Base-by-base conservation (phyloP, 2,113 vertebrate species). In the Meleagris gallopavo region DNA sequence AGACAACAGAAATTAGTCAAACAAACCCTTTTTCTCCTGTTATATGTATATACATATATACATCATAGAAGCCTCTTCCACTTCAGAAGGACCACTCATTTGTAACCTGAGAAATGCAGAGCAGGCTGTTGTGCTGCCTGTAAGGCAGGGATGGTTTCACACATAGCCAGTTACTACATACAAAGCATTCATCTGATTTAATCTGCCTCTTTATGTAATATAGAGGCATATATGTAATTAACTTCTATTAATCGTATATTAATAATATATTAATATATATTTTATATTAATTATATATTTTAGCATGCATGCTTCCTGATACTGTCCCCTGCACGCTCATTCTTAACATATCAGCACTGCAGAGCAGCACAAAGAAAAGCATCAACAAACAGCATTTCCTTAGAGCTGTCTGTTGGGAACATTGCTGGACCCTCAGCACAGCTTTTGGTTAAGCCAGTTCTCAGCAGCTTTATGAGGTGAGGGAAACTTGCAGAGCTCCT, bases 41-140 rank as follows among this genome's bases (percentile, higher is more conserved):
- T 67, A 0, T 8, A 17, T 4, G 22, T 50, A 15, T 27, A 41
- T 8, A 72, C 5, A 20, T 5, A 30, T 25, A 10, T 0, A 2
- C 20, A 4, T 21, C 76, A 50, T 45, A 80, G 34, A 66, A 40
- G 1, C 6, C 14, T 72, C 20, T 72, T 75, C 13, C 18, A 65
- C 54, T n/a, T 65, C 43, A 0, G 2, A 88, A 88, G 40, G 1
- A 2, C 15, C 43, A 65, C 11, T 20, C 9, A 19, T 13, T 48
- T 41, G 19, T 70, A 79, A 88, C 9, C 76, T 1, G 0, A 66
- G 9, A 57, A 36, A 6, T 20, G 69, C 17, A 73, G 3, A 70
- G 30, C 36, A 81, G 64, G 17, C 38, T 60, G 43, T 10, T 38
- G 21, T 52, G 30, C 16, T 74, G 40, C 40, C 32, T 58, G 9